Base-by-base conservation (phyloP, 2,113 vertebrate genomes). In the Anser cygnoides region DNA sequence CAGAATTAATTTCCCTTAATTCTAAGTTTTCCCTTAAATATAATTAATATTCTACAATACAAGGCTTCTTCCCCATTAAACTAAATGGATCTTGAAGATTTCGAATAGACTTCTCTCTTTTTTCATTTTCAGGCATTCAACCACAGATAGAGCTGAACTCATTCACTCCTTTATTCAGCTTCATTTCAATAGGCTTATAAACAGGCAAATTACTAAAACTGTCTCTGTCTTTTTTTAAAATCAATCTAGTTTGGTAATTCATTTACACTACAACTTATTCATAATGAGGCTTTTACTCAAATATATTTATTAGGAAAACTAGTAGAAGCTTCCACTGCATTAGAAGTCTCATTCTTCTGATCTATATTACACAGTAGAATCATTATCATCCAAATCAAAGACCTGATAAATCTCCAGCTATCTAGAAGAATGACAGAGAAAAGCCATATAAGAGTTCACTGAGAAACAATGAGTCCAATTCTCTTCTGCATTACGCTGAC, bases 241-340 rank as follows among this genome's bases (percentile, higher is more conserved):
- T 90, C 84, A 85, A 26, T 89, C 82, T 67, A 82, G 74, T 77
- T 91, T 87, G 71, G 54, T 70, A 87, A 92, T 95, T 84, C 68
- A 88, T 88, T 90, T 91, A 71, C 44, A 21, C 58, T 66, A 65
- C 57, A 91, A 44, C 33, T 67, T 90, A 90, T 44, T 95, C 67
- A 91, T 91, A 91, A 95, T 59, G 75, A 65, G 63, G 19, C 17
- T 89, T 88, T 92, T 68, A 44, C 68, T 89, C 58, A 80, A 96
- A 93, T 80, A 50, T 77, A 93, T 93, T 96, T 89, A 85, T 95
- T 84, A 95, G 46, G 44, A 94, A 94, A 94, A 88, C 71, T 62
- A 89, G 74, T 29, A 78, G 84, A 93, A 75, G 66, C 89, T 91
- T 95, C 67, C 44, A 80, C 28, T 67, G 70, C 23, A 79, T 94